Evolutionary conservation across 1,140 invertebrate genomes (phyloP), one percentile per base, ranked within the genome.

Genomic region (Hyles vespertilio): DNA sequence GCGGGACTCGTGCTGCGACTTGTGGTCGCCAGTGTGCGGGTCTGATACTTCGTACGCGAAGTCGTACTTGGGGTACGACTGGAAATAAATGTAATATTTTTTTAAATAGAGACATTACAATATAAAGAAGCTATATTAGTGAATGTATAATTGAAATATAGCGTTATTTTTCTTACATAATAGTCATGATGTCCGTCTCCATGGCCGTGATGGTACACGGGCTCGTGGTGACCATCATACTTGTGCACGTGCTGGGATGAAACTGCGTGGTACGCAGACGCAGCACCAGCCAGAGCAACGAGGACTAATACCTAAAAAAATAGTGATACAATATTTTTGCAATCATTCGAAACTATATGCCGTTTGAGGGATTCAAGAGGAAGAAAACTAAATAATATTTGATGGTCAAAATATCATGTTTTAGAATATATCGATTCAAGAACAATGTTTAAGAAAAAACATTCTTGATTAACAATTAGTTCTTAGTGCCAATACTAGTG

Each of bases 151-250:
- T 2, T 51, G 3, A 10, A 51, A 32, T 6, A 32, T 51, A 32
- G 10, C 33, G 6, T 51, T 5, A 51, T 51, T 2, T 5, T 8
- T 5, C 5, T 32, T 61, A 61, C 59, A 56, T 61, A 57, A 9
- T 61, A 61, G 32, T 61, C 59, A 22, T 48, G 32, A 10, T 51
- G 50, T 5, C 32, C 10, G 50, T 51, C 3, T 11, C 50, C 50
- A 22, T 22, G 22, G 0, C 22, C 22, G 22, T 22, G 22, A 33
- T 51, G 12, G 22, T 51, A 32, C 9, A 22, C n/a, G 50, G 12
- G 12, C 32, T 51, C 50, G 32, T 11, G 12, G 32, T 51, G 50
- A 2, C 50, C 32, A 32, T 51, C 50, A 32, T 51, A 6, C 9
- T 32, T 32, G 32, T 51, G 32, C 5, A 32, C 9, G 12, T 51